phyloP scores from a whole-genome alignment of 1,140 invertebrate species.

The Pseudomyrmex cubaensis region DNA sequence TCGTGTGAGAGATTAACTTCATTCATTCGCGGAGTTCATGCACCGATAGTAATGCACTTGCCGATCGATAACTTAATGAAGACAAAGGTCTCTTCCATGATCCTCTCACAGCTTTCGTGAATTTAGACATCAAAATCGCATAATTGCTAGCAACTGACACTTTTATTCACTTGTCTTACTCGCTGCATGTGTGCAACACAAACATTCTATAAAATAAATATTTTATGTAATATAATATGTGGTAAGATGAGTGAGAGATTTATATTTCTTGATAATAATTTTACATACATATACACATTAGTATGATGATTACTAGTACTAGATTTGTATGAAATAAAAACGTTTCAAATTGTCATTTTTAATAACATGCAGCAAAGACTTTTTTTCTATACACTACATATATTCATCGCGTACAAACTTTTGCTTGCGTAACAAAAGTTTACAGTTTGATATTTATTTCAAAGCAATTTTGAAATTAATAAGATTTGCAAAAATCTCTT shows the following conservation, averaged over 20 bases:
- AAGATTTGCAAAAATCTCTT: too few relatives aligned
- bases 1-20: conserved; percentile 39
- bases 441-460: not conserved
- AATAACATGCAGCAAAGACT: not conserved
- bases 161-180: not conserved
- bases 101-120: conserved; percentile 20
- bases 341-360: not conserved
- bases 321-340: not conserved
- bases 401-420: not conserved
- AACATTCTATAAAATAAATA: not conserved
- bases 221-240: not conserved
- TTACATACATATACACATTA: too few relatives aligned
- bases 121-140: conserved; percentile 20
- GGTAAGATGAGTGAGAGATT: too few relatives aligned
- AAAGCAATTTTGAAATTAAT: not conserved
- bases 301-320: not conserved
- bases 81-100: conserved; percentile 60
- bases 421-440: not conserved
- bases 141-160: conserved; percentile 25
- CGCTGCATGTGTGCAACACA: too few relatives aligned
- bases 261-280: too few relatives aligned
- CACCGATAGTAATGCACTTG: conserved; percentile 64
- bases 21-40: conserved; percentile 42
- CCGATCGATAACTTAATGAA: conserved; percentile 70
- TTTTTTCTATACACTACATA: not conserved